Evolutionary conservation across 2,113 vertebrate species (phyloP), one percentile per base, ranked within the genome.

Genomic region (Fulmarus glacialis): DNA sequence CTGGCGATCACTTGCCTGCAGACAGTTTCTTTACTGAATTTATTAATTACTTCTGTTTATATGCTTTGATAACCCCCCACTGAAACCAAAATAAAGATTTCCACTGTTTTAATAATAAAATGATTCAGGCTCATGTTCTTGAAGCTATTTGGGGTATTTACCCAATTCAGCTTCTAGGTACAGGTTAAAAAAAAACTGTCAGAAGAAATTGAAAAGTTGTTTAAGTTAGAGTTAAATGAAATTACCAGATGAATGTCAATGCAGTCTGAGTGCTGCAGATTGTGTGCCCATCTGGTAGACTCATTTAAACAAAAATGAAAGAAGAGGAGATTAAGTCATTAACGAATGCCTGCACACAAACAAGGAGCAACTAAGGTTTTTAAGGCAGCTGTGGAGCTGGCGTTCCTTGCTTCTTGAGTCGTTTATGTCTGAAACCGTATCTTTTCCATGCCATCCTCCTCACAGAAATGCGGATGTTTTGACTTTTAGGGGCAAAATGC

Each of bases 271-370:
- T 89, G 92, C 80, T 77, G 40, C 40, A 40, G 40, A 40, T 40
- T 81, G 13, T 60, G 26, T 82, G 68, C 52, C 87, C 68, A 82
- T 91, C 89, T 92, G 87, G 55, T 63, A 95, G 72, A 91, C 55
- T 94, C 42, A 83, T 97, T 90, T 77, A 90, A 96, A 80, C 27
- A 82, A 82, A 89, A 80, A 34, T 19, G 71, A 36, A 90, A 87
- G 66, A 87, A 40, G 56, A 87, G 32, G 50, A 42, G 62, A 95
- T 92, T 78, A 73, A 79, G 85, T 94, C 43, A 70, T 72, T 89
- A 60, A 91, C 64, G 48, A 92, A 73, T 66, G 82, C 21, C 52
- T 88, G 58, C 64, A 83, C 56, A 77, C 16, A 87, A 90, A 68
- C 74, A 95, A 50, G 16, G 38, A 84, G 59, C 15, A 55, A 15